Evolutionary conservation across 2,888 invertebrate species (phyloP).

Genomic region (Phortica okadai): DNA sequence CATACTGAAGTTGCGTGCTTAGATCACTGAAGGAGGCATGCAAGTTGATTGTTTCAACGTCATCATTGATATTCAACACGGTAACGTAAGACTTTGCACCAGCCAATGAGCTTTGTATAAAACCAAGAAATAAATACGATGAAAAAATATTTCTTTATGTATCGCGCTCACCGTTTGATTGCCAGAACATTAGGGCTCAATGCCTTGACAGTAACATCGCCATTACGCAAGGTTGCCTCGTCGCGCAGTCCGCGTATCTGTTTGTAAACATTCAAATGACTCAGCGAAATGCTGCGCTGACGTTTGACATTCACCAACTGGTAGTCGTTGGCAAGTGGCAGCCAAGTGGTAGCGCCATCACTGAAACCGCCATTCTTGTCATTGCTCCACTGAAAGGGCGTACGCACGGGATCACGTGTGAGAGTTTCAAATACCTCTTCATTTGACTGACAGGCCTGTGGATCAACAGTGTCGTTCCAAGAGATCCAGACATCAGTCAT

Average conservation of each 20-base stretch:
- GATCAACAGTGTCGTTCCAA: constrained; percentile 79
- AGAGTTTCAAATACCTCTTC: constrained; percentile 72
- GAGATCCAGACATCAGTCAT: constrained; percentile 79
- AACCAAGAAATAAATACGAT: background rate
- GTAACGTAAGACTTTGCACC: constrained; percentile 75
- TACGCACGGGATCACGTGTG: constrained; percentile 79
- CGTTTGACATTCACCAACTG: constrained; percentile 79
- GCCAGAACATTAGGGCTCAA: constrained; percentile 76
- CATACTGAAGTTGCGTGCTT: constrained; percentile 59
- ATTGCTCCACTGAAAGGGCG: constrained; percentile 82
- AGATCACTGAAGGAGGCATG: constrained; percentile 57
- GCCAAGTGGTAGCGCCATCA: constrained; percentile 79
- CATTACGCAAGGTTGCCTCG: constrained; percentile 77
- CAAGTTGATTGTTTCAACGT: constrained; percentile 74
- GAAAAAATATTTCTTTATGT: constrained; percentile 12
- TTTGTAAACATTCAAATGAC: constrained; percentile 81
- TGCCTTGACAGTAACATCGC: constrained; percentile 77
- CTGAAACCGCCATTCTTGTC: constrained; percentile 76
- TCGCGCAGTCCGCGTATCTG: constrained; percentile 77
- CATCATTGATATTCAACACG: constrained; percentile 76
- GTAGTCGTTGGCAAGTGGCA: constrained; percentile 82
- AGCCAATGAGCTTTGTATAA: constrained; percentile 52
- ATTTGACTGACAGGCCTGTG: constrained; percentile 78
- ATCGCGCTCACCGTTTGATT: constrained; percentile 62
- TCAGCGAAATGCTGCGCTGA: constrained; percentile 74